Evolutionary conservation across 2,797 vertebrate genomes (phyloP).

Genomic region (Limnodromus scolopaceus): DNA sequence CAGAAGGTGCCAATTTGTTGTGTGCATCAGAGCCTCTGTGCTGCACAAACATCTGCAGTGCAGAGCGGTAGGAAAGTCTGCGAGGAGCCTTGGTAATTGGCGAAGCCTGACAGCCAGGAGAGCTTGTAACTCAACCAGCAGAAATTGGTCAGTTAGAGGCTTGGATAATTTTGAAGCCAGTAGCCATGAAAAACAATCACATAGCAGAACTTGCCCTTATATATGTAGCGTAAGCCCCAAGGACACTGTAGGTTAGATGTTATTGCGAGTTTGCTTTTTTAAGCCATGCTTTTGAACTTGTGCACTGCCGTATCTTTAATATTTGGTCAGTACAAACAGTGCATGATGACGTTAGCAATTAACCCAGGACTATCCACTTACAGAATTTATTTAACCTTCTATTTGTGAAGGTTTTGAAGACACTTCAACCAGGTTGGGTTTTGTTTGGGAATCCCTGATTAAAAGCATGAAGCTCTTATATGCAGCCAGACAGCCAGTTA

Average conservation of each 20-base stretch:
- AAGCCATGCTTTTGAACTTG: background rate
- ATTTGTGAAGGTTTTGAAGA: background rate
- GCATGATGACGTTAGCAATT: rapidly evolving
- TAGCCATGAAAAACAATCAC: background rate
- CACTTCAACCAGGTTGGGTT: background rate
- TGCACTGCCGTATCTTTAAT: background rate
- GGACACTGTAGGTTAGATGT: background rate
- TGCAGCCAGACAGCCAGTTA: background rate
- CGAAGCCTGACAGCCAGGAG: background rate
- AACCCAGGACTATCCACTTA: background rate
- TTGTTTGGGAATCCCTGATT: background rate
- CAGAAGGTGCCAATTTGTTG: constrained; percentile 14
- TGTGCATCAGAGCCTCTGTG: background rate
- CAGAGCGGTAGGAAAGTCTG: background rate
- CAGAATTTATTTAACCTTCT: background rate
- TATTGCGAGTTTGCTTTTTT: background rate
- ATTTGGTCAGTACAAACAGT: background rate
- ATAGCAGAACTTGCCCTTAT: background rate
- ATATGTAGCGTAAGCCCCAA: background rate
- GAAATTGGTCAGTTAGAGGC: background rate
- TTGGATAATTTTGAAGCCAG: constrained; percentile 4
- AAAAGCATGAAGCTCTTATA: background rate
- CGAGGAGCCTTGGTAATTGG: background rate
- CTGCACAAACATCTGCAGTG: background rate
- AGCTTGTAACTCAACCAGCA: background rate